phyloP scores from a whole-genome alignment of 2,113 vertebrate species.

The Crypturellus undulatus region DNA sequence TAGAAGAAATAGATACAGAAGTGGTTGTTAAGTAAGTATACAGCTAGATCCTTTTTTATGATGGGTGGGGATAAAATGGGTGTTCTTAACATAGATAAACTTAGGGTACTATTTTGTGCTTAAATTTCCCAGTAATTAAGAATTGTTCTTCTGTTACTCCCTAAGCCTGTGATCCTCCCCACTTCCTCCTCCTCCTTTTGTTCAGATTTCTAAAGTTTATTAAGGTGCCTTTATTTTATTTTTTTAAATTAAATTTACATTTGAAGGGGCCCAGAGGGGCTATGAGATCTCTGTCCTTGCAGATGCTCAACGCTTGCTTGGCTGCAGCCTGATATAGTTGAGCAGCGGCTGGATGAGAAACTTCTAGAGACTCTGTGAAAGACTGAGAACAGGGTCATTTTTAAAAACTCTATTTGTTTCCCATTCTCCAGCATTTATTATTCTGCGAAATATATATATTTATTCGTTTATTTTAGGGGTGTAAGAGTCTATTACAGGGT shows the following conservation, averaged over 20 bases:
- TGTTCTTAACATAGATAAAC: neutral
- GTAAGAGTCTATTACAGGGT: neutral
- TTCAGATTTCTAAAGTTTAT: neutral
- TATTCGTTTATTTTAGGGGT: neutral
- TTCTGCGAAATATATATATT: neutral
- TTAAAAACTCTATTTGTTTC: neutral
- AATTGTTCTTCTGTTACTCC: neutral
- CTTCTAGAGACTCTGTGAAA: neutral
- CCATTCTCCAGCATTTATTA: neutral
- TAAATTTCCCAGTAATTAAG: neutral
- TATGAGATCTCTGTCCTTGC: neutral
- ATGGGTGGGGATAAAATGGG: neutral
- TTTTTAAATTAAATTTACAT: neutral
- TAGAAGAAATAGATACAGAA: constrained; percentile 92
- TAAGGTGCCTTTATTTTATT: neutral
- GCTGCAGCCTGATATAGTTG: neutral
- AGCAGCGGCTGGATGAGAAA: neutral
- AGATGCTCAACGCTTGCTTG: neutral
- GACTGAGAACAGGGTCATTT: neutral
- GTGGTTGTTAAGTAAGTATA: constrained; percentile 90
- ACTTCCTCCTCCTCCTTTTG: neutral
- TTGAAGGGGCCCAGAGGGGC: neutral
- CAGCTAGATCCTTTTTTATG: constrained; percentile 4
- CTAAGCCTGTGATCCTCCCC: neutral
- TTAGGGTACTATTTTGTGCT: neutral